These are phyloP conservation scores for Timema cristinae DNA, from an alignment of 2,888 invertebrate genomes.

Conservation along the genomic window DNA sequence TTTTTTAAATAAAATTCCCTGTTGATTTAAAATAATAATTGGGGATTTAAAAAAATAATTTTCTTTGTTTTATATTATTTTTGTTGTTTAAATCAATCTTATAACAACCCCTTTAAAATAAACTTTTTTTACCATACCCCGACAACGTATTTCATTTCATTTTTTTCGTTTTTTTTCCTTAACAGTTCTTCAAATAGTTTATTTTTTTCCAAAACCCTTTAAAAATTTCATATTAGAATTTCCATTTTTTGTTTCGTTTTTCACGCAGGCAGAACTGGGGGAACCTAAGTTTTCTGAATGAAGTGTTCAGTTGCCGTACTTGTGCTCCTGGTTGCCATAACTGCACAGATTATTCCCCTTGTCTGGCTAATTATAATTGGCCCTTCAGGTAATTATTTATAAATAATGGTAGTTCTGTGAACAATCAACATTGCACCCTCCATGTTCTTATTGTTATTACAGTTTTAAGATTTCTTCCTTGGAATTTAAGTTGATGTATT, in stretches of 20 bases:
- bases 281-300: conserved; percentile 54
- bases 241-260: conserved; percentile 34
- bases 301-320: conserved; percentile 66
- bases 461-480: no score
- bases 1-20: no score
- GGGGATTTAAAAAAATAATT: no score
- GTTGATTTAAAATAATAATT: no score
- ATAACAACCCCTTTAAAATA: no score
- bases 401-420: no score
- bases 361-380: conserved; percentile 88
- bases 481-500: no score
- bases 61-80: no score
- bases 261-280: conserved; percentile 65
- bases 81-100: no score
- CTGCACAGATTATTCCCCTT: conserved; percentile 80
- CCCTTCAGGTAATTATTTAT: conserved; percentile 68
- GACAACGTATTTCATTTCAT: background rate
- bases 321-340: conserved; percentile 83
- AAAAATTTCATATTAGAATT: background rate
- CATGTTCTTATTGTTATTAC: no score
- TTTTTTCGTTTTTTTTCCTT: background rate
- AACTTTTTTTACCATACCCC: background rate
- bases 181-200: conserved; percentile 13
- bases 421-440: no score
- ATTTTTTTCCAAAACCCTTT: conserved; percentile 20